Evolutionary conservation across 1,140 invertebrate genomes (phyloP).

Genomic region (Drosophila parvula): DNA sequence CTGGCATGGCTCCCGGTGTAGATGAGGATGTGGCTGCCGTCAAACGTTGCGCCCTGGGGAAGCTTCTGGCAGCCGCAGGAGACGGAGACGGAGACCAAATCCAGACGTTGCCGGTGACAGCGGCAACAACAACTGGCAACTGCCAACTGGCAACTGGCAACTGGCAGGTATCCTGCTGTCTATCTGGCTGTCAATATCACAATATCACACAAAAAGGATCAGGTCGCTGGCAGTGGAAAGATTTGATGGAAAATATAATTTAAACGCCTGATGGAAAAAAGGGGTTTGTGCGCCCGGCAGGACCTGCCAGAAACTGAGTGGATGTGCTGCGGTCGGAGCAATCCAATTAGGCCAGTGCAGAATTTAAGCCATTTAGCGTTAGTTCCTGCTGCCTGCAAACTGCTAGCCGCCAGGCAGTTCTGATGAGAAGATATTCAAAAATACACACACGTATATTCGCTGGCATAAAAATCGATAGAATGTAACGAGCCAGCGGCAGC

Average conservation of each 20-base stretch:
- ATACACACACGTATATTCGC: conserved; percentile 24
- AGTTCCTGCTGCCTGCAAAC: conserved; percentile 49
- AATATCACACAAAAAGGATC: conserved; percentile 49
- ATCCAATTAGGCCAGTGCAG: conserved; percentile 65
- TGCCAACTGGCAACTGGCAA: conserved; percentile 6
- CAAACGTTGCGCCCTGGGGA: conserved; percentile 44
- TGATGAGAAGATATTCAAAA: conserved; percentile 45
- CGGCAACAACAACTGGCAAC: conserved; percentile 12
- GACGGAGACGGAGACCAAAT: conserved; percentile 22
- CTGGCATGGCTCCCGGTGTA: not conserved
- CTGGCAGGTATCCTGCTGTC: conserved; percentile 61
- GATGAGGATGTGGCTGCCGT: conserved; percentile 26
- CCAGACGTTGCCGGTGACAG: conserved; percentile 39
- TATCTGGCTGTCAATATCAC: conserved; percentile 74
- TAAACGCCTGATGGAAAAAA: conserved; percentile 23
- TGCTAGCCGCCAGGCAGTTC: conserved; percentile 22
- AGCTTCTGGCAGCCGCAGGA: conserved; percentile 14
- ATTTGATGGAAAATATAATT: conserved; percentile 72
- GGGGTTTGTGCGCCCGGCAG: conserved; percentile 25
- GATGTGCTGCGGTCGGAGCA: conserved; percentile 45
- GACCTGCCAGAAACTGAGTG: conserved; percentile 26
- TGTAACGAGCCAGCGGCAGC: conserved; percentile 45
- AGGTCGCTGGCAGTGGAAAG: conserved; percentile 39
- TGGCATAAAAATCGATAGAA: conserved; percentile 74
- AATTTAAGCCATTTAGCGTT: conserved; percentile 45